These are phyloP conservation scores for Microplitis manilae DNA, from an alignment of 2,888 invertebrate genomes.

Conservation along the genomic window DNA sequence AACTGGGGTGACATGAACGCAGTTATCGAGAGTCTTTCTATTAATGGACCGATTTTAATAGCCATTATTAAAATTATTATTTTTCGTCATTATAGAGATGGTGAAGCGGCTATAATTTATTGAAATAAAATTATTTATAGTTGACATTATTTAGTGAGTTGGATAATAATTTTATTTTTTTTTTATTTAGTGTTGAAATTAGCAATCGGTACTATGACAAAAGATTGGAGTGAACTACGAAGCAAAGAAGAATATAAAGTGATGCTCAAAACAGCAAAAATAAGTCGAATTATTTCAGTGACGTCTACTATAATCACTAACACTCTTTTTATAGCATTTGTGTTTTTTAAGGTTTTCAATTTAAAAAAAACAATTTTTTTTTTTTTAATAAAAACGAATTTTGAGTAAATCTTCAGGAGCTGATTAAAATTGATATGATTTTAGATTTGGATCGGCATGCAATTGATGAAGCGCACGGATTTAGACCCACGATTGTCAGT, in stretches of 20 bases:
- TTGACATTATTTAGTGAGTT: neutral
- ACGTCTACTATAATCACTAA: constrained; percentile 41
- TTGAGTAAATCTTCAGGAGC: too few relatives aligned
- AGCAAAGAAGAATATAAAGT: constrained; percentile 36
- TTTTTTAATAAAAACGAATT: too few relatives aligned
- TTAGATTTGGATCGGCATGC: constrained; percentile 33
- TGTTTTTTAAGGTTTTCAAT: constrained; percentile 22
- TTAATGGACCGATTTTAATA: constrained; percentile 52
- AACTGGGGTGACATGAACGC: constrained; percentile 52
- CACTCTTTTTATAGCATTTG: constrained; percentile 19
- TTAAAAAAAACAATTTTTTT: neutral
- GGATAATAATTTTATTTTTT: neutral
- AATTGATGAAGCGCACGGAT: constrained; percentile 30
- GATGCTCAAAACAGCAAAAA: constrained; percentile 51
- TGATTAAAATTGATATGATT: constrained; percentile 15
- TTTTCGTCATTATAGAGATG: constrained; percentile 52
- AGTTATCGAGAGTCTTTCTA: constrained; percentile 53
- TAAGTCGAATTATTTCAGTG: constrained; percentile 49
- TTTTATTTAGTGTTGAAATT: constrained; percentile 35
- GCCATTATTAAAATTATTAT: constrained; percentile 52
- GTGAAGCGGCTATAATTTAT: constrained; percentile 37
- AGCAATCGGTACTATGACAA: constrained; percentile 37
- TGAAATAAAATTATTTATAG: neutral
- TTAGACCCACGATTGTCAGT: constrained; percentile 39
- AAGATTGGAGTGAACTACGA: constrained; percentile 48